Evolutionary conservation across 2,113 vertebrate species (phyloP).

Genomic region (Progne subis): DNA sequence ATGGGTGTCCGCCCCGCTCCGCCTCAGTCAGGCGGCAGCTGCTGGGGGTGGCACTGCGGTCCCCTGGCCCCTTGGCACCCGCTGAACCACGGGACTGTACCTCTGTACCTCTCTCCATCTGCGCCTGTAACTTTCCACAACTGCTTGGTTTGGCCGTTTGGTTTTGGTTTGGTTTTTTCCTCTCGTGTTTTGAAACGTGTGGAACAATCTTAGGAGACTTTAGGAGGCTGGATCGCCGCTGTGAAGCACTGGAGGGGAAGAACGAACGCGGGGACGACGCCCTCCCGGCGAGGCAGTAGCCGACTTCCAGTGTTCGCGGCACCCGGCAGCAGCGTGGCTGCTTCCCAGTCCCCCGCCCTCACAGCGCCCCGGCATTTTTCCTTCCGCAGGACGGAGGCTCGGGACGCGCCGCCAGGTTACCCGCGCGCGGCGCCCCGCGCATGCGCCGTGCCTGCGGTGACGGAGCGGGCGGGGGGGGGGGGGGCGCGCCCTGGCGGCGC

Average conservation of each 20-base stretch:
- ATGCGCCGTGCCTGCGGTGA: rapidly evolving
- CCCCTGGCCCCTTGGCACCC: rapidly evolving
- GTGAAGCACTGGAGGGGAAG: too few relatives aligned
- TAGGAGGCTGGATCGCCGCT: rapidly evolving
- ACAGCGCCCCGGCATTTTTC: not conserved
- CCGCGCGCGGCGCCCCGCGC: not conserved
- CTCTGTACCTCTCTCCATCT: not conserved
- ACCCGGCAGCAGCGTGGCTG: rapidly evolving
- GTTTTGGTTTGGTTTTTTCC: rapidly evolving
- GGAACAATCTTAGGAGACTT: rapidly evolving
- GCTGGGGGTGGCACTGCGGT: not conserved
- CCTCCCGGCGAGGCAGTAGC: not conserved
- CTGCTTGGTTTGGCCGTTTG: not conserved
- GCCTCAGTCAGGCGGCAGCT: rapidly evolving
- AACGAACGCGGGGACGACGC: rapidly evolving
- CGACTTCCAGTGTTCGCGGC: rapidly evolving
- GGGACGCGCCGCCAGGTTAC: rapidly evolving
- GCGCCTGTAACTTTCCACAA: not conserved
- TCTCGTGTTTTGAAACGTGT: not conserved
- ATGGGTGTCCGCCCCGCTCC: rapidly evolving
- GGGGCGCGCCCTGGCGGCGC: rapidly evolving
- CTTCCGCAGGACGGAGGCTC: not conserved
- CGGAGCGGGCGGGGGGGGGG: rapidly evolving
- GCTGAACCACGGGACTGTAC: not conserved
- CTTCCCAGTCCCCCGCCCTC: rapidly evolving